phyloP scores from a whole-genome alignment of 1,140 invertebrate genomes.

The Plectrocnemia conspersa region DNA sequence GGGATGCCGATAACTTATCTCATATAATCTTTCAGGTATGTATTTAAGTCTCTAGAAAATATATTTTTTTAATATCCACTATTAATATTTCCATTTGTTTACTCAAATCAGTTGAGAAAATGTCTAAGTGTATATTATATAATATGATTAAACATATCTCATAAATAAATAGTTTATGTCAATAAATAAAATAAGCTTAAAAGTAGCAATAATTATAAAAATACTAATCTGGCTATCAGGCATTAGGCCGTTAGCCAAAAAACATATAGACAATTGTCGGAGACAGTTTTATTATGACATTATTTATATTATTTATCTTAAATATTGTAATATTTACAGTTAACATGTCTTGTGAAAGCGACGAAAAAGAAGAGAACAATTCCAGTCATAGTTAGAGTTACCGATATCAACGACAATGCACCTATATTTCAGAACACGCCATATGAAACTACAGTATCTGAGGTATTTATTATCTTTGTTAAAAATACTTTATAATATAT shows the following conservation, averaged over 20 bases:
- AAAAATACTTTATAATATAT: neutral
- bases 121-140: constrained; percentile 5
- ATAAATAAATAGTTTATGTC: too few relatives aligned
- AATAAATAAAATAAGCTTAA: too few relatives aligned
- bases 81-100: neutral
- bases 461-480: constrained; percentile 57
- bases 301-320: neutral
- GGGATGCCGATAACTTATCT: constrained; percentile 79
- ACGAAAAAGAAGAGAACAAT: constrained; percentile 74
- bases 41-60: neutral
- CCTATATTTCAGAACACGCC: constrained; percentile 74
- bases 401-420: constrained; percentile 87
- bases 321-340: constrained; percentile 52
- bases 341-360: constrained; percentile 71
- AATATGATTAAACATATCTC: too few relatives aligned
- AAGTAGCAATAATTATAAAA: too few relatives aligned
- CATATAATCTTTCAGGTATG: constrained; percentile 82
- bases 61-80: constrained; percentile 5
- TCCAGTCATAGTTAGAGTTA: constrained; percentile 82
- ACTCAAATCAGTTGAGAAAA: too few relatives aligned
- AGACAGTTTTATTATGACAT: constrained; percentile 14
- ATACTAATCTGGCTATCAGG: too few relatives aligned
- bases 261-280: too few relatives aligned
- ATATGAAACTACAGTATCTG: constrained; percentile 79
- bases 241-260: too few relatives aligned